Evolutionary conservation across 2,888 invertebrate genomes (phyloP).

Genomic region (Antheraea assamensis): DNA sequence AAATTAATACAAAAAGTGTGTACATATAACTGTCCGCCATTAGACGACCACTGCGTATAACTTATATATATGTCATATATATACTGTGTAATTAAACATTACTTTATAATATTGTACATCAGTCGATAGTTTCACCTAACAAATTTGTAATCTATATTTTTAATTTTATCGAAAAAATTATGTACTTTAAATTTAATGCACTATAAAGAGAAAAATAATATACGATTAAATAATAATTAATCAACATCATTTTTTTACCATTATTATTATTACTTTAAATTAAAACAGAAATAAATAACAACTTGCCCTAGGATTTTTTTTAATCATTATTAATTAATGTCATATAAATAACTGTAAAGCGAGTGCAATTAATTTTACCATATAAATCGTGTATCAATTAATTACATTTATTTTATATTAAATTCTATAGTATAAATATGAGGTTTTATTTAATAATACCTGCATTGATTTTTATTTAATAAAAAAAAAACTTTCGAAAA

Average conservation of each 20-base stretch:
- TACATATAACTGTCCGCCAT: constrained; percentile 64
- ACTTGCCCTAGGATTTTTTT: constrained; percentile 78
- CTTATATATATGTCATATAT: constrained; percentile 78
- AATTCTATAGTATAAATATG: constrained; percentile 79
- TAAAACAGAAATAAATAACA: constrained; percentile 85
- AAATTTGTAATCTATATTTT: constrained; percentile 76
- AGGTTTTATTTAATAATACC: constrained; percentile 81
- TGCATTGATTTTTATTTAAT: constrained; percentile 69
- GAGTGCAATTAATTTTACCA: constrained; percentile 78
- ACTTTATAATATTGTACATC: constrained; percentile 80
- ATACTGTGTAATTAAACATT: constrained; percentile 69
- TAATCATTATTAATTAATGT: constrained; percentile 69
- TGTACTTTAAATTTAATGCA: constrained; percentile 71
- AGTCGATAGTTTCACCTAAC: constrained; percentile 79
- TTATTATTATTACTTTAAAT: constrained; percentile 53
- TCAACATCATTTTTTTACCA: constrained; percentile 69
- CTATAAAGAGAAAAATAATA: constrained; percentile 65
- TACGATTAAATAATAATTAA: constrained; percentile 78
- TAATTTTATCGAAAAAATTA: constrained; percentile 68
- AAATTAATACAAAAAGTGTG: constrained; percentile 77
- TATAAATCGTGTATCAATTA: constrained; percentile 70
- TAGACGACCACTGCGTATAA: constrained; percentile 52
- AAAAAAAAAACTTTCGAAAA: constrained; percentile 73
- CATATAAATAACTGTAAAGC: constrained; percentile 78
- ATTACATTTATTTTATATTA: constrained; percentile 76